Evolutionary conservation across 2,797 vertebrate species (phyloP).

Genomic region (Neolamprologus multifasciatus): DNA sequence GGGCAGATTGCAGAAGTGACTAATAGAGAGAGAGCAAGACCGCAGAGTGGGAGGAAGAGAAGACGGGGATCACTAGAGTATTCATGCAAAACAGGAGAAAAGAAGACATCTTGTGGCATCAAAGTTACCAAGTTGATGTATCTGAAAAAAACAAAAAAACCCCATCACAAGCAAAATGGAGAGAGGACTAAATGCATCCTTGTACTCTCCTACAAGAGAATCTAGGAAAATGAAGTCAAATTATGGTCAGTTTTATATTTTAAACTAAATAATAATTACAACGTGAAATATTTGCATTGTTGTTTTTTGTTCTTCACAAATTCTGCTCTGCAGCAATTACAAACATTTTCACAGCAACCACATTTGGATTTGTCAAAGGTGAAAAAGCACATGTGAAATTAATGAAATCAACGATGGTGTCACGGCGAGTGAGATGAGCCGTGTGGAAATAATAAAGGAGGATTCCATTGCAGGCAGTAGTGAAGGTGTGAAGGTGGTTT

Average conservation of each 20-base stretch:
- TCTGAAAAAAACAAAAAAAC: background rate
- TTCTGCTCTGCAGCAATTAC: background rate
- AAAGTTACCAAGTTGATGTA: slow-evolving; percentile 8
- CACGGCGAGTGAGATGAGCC: background rate
- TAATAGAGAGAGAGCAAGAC: slow-evolving; percentile 1
- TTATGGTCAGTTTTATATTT: background rate
- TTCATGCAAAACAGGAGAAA: slow-evolving; percentile 9
- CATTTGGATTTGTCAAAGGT: background rate
- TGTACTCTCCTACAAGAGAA: background rate
- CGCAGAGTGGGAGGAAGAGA: background rate
- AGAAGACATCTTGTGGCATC: slow-evolving; percentile 29
- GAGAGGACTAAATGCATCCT: background rate
- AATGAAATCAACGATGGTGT: background rate
- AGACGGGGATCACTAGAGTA: slow-evolving; percentile 8
- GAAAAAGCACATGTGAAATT: background rate
- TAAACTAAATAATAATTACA: background rate
- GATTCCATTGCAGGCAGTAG: background rate
- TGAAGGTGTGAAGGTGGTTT: background rate
- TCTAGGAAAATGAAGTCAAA: background rate
- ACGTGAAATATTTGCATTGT: background rate
- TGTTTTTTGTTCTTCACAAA: background rate
- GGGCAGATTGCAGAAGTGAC: slow-evolving; percentile 32
- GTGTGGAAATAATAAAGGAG: background rate
- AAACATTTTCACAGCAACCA: background rate
- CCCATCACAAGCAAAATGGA: slow-evolving; percentile 14